Percentiles rank a stretch among this genome's conserved stretches.
Conservation (phyloP, 2,113 vertebrate species). For the Ammospiza nelsoni region DNA sequence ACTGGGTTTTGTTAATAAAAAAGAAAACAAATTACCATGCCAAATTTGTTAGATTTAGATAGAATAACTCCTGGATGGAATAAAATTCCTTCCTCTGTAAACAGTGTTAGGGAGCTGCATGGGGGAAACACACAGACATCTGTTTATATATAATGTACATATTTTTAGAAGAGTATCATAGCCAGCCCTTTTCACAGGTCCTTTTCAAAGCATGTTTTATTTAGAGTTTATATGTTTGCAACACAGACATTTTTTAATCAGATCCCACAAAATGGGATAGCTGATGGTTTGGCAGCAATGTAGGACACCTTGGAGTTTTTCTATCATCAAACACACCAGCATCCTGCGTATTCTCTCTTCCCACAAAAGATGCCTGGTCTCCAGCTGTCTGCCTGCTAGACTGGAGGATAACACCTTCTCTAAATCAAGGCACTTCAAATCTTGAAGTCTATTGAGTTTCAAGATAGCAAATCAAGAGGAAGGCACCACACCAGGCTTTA, state of each 20-base stretch:
- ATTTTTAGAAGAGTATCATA: conserved; percentile 53
- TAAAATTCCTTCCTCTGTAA: conserved; percentile 60
- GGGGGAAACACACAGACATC: conserved; percentile 13
- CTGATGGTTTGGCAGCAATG: conserved; percentile 12
- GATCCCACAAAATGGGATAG: background rate
- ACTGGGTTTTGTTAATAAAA: conserved; percentile 78
- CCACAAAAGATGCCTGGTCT: conserved; percentile 18
- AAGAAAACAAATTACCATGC: conserved; percentile 78
- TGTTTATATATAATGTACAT: conserved; percentile 66
- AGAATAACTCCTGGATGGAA: conserved; percentile 70
- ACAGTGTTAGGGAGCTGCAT: conserved; percentile 55
- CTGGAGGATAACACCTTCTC: conserved; percentile 27
- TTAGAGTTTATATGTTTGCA: conserved; percentile 25
- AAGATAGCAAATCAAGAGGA: conserved; percentile 35
- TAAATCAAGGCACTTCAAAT: conserved; percentile 47
- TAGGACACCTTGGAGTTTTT: conserved; percentile 49
- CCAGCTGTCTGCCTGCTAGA: conserved; percentile 41
- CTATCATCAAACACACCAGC: conserved; percentile 48
- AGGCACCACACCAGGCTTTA: conserved; percentile 8
- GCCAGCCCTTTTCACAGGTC: conserved; percentile 27
- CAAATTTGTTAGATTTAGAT: conserved; percentile 71
- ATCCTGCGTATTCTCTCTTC: conserved; percentile 12
- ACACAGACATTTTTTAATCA: conserved; percentile 49
- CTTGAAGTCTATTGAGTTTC: conserved; percentile 27
- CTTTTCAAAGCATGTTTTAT: conserved; percentile 45